These are phyloP conservation scores for Myopa tessellatipennis DNA, from an alignment of 2,888 invertebrate species.

Conservation along the genomic window DNA sequence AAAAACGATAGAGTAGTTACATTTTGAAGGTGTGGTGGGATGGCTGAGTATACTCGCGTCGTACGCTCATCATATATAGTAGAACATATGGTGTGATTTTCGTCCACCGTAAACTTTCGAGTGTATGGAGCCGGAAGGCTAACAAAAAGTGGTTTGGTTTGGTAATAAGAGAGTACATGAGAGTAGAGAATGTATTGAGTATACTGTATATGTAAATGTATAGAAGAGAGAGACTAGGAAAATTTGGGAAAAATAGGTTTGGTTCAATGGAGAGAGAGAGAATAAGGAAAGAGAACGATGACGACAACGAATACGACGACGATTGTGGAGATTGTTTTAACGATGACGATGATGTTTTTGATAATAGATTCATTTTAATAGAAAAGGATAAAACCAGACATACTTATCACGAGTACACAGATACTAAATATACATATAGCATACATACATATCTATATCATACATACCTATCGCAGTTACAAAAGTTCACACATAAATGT, in stretches of 20 bases:
- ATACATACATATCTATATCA: not conserved
- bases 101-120: not conserved
- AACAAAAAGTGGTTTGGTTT: not conserved
- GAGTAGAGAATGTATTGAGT: not conserved
- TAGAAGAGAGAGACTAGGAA: not conserved
- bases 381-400: constrained; percentile 30
- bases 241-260: not conserved
- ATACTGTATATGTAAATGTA: not conserved
- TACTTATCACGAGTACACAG: too few species aligned
- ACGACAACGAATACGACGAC: not conserved
- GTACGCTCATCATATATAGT: not conserved
- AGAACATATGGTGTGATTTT: not conserved
- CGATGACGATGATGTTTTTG: constrained; percentile 15
- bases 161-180: not conserved
- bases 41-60: not conserved
- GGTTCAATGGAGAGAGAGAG: not conserved
- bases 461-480: too few species aligned
- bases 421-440: not conserved
- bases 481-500: not conserved
- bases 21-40: constrained; percentile 20
- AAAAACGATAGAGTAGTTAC: not conserved
- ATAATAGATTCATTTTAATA: constrained; percentile 28
- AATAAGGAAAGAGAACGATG: not conserved
- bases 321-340: not conserved
- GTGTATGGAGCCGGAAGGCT: not conserved